Conservation (phyloP, 2,888 invertebrate genomes). For the Erynnis tages region DNA sequence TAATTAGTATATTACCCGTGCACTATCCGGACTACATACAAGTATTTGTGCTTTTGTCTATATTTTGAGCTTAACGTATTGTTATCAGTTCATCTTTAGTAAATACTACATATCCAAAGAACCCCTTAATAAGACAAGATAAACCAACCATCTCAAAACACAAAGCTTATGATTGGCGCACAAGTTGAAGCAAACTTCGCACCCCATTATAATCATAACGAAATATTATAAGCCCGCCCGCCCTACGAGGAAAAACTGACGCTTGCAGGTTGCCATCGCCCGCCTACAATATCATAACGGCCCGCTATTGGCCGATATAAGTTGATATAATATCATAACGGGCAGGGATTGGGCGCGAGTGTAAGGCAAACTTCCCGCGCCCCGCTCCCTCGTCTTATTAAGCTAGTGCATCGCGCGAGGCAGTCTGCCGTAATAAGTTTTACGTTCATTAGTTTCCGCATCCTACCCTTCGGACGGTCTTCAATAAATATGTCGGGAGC, state of each 20-base stretch:
- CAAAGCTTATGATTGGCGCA: constrained; percentile 44
- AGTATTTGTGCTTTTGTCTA: no score
- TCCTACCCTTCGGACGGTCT: constrained; percentile 51
- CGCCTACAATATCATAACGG: constrained; percentile 81
- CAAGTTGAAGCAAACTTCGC: constrained; percentile 40
- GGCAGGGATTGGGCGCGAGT: constrained; percentile 76
- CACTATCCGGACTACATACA: no score
- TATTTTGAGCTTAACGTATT: neutral
- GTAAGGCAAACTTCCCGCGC: constrained; percentile 56
- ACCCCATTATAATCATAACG: constrained; percentile 75
- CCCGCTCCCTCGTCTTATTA: constrained; percentile 55
- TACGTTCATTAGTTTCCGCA: constrained; percentile 58
- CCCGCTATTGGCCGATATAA: constrained; percentile 78
- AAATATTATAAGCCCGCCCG: constrained; percentile 77
- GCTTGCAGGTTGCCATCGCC: constrained; percentile 57
- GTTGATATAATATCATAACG: constrained; percentile 85
- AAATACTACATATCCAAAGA: no score
- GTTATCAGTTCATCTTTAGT: no score
- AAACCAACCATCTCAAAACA: constrained; percentile 20
- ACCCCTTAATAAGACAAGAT: neutral
- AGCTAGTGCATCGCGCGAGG: constrained; percentile 65
- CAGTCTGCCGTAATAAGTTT: constrained; percentile 67
- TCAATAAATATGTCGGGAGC: constrained; percentile 73
- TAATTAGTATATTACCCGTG: no score
- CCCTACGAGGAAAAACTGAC: constrained; percentile 67